Evolutionary conservation across 2,888 invertebrate genomes (phyloP).

Genomic region (Charanyca ferruginea): DNA sequence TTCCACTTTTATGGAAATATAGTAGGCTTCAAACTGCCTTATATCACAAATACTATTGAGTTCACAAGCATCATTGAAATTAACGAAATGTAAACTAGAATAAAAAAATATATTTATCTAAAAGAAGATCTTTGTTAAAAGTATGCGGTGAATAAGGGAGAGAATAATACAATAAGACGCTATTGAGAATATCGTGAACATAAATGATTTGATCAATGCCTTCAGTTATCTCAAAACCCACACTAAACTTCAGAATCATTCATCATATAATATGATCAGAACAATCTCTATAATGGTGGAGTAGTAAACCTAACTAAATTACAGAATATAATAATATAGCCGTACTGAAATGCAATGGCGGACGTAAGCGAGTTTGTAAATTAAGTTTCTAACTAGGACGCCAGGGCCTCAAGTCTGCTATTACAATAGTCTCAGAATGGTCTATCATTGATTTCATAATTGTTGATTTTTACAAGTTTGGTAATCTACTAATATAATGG

Average conservation of each 20-base stretch:
- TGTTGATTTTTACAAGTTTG: too few relatives aligned
- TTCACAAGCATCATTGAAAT: background rate
- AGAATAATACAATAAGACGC: background rate
- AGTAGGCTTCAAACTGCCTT: background rate
- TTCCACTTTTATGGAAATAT: background rate
- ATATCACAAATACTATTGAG: background rate
- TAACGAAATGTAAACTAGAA: background rate
- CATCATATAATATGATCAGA: background rate
- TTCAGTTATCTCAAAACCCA: background rate
- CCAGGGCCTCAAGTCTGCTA: too few relatives aligned
- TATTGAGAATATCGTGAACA: background rate
- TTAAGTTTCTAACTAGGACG: constrained; percentile 21
- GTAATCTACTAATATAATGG: too few relatives aligned
- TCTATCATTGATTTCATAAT: too few relatives aligned
- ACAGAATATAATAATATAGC: background rate
- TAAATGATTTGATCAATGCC: constrained; percentile 4
- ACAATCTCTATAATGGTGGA: background rate
- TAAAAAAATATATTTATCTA: background rate
- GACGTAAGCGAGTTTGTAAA: constrained; percentile 25
- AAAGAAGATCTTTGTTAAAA: background rate
- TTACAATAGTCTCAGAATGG: too few relatives aligned
- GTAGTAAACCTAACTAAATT: background rate
- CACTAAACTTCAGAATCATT: constrained; percentile 1
- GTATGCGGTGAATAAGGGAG: constrained; percentile 6
- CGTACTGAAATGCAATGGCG: constrained; percentile 1